A percentile compares a stretch with the other conserved stretches of the same genome.
Conservation (phyloP, 2,888 invertebrate species). For the Andricus quercusramuli region DNA sequence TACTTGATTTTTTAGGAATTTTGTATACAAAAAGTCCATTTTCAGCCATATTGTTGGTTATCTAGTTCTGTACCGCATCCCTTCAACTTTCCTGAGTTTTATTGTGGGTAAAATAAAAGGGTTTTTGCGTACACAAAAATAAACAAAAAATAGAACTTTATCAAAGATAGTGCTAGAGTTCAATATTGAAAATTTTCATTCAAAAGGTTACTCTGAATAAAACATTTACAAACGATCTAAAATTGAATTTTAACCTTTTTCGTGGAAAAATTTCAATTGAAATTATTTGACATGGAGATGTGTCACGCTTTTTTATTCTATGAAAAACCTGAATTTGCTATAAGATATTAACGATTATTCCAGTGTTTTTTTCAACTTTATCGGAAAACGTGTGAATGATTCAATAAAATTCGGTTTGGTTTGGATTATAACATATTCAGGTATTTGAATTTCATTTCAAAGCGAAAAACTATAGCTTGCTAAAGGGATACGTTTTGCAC, state of each 20-base stretch:
- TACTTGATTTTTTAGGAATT: too few species aligned
- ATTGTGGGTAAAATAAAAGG: background rate
- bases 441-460: background rate
- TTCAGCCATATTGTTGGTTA: too few species aligned
- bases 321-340: background rate
- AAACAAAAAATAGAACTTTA: background rate
- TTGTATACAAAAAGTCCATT: too few species aligned
- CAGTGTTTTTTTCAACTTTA: background rate
- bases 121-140: background rate
- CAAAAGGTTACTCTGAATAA: constrained; percentile 13
- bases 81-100: background rate
- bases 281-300: constrained; percentile 27
- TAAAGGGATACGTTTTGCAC: background rate
- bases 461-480: background rate
- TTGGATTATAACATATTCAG: background rate
- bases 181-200: constrained; percentile 1
- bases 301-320: too few species aligned
- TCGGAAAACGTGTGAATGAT: background rate
- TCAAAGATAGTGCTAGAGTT: background rate
- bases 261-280: background rate
- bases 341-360: background rate
- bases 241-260: constrained; percentile 19
- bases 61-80: too few species aligned
- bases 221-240: constrained; percentile 10
- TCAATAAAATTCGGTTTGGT: background rate